Base-by-base conservation (phyloP, 2,113 vertebrate genomes). In the Poeciliopsis occidentalis region DNA sequence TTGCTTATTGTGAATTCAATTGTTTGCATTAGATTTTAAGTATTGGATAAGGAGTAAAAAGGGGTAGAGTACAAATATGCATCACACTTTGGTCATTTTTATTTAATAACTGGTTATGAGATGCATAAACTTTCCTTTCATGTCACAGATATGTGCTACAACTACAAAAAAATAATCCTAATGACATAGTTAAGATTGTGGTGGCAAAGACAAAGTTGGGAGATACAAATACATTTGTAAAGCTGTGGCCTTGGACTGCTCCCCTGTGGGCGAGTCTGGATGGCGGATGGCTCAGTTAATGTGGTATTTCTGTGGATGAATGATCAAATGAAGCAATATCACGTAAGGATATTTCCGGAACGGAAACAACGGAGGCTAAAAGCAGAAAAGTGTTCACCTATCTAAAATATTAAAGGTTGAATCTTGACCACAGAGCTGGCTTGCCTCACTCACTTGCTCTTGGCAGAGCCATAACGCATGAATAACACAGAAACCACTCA, bases 371-470 rank as follows among this genome's bases (percentile, higher is more conserved):
- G 73, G 85, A 76, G 63, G 17, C 77, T 90, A 85, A 87, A 87
- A 90, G 88, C 81, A 85, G 30, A 81, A 79, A 81, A 83, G 61
- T 83, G 85, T 87, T 79, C 41, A 47, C 60, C 70, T 62, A 80
- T 70, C 71, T 90, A 83, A 90, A 92, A 89, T 92, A 92, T 92
- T 92, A 84, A 92, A 78, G 81, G 62, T 51, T 2, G 71, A 64
- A 77, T 84, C 54, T 82, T 83, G 79, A 86, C 79, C 76, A 66
- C 71, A 90, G 75, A 79, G 70, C 67, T 63, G 12, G 54, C 31
- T 32, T 15, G 27, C 12, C 22, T 22, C 77, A 30, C 64, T 76
- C 39, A 30, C 63, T 4, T 4, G 4, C 72, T 80, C 57, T 64
- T 77, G 74, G 66, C 60, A 7, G 60, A 47, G 64, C 64, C 69